phyloP scores from a whole-genome alignment of 2,888 invertebrate species.

The Caenorhabditis sinica region DNA sequence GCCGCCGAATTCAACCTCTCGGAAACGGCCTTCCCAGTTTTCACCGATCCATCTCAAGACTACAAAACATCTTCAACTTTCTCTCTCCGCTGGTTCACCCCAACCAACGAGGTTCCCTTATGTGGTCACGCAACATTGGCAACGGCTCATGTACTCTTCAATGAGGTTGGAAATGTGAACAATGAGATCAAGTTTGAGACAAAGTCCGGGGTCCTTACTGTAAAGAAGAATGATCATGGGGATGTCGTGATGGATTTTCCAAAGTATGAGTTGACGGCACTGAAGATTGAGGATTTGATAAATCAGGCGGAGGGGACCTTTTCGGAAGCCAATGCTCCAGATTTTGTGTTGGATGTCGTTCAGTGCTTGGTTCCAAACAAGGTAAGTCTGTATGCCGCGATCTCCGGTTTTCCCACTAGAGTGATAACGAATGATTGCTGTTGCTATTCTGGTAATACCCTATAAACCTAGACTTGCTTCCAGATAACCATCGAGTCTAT shows the following conservation, averaged over 20 bases:
- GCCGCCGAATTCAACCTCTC: slow-evolving; percentile 86
- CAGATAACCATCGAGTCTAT: slow-evolving; percentile 60
- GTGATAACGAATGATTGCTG: too few species aligned
- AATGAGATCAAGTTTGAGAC: slow-evolving; percentile 77
- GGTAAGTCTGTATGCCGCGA: too few species aligned
- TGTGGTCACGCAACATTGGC: slow-evolving; percentile 87
- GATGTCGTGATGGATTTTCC: slow-evolving; percentile 72
- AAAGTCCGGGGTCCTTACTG: slow-evolving; percentile 73
- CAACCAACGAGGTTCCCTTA: slow-evolving; percentile 85
- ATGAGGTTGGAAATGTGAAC: slow-evolving; percentile 80
- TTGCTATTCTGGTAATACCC: too few species aligned
- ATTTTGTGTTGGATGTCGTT: slow-evolving; percentile 64
- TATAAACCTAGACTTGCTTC: too few species aligned
- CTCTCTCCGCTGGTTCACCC: slow-evolving; percentile 86
- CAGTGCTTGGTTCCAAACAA: slow-evolving; percentile 58
- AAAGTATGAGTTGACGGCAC: slow-evolving; percentile 68
- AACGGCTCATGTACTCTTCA: slow-evolving; percentile 85
- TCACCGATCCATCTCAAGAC: slow-evolving; percentile 64
- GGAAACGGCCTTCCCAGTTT: slow-evolving; percentile 86
- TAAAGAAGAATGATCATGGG: slow-evolving; percentile 57
- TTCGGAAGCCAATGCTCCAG: slow-evolving; percentile 56
- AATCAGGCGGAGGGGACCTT: slow-evolving; percentile 58
- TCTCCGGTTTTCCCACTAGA: too few species aligned
- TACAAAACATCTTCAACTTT: slow-evolving; percentile 81
- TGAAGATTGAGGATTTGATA: slow-evolving; percentile 41